Evolutionary conservation across 2,888 invertebrate species (phyloP), one percentile per base, ranked within the genome.

Genomic region (Carcina quercana): DNA sequence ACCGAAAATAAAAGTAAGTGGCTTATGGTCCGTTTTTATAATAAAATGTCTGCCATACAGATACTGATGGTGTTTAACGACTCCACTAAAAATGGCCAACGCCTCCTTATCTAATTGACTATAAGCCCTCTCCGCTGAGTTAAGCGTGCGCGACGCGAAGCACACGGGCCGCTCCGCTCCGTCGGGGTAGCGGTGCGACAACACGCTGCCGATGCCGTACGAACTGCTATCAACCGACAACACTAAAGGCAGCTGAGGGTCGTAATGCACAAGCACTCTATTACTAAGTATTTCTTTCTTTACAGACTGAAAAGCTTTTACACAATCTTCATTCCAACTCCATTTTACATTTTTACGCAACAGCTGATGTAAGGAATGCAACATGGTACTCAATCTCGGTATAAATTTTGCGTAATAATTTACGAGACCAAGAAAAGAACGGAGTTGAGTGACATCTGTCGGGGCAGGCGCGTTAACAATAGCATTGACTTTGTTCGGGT

Each of bases 51-150:
- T 6, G 5, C 21, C 21, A n/a, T 21, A 21, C n/a, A 21, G 10
- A 21, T 21, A 21, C 10, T 21, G 21, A 10, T 21, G 21, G n/a
- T 21, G 10, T 21, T 21, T 21, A 21, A 30, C 39, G 1, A 56
- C 37, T 3, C 44, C 45, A 30, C 37, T 50, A 5, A 46, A 33
- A n/a, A 56, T n/a, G 21, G 5, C 21, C 6, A 10, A n/a, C 3
- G 21, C 21, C n/a, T 21, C 21, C 10, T 21, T 21, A n/a, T 21
- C 8, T 21, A 21, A n/a, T 21, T 21, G 21, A n/a, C 21, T 21
- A 21, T 21, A 21, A n/a, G 8, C 12, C n/a, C 2, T 12, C 25
- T 37, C 33, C 2, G 26, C 27, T 4, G 13, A 14, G 5, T 26
- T 22, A 1, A 37, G 13, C 4, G 37, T 15, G 5, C 37, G 20